Conservation (phyloP, 1,140 invertebrate species). For the Drosophila sproati region DNA sequence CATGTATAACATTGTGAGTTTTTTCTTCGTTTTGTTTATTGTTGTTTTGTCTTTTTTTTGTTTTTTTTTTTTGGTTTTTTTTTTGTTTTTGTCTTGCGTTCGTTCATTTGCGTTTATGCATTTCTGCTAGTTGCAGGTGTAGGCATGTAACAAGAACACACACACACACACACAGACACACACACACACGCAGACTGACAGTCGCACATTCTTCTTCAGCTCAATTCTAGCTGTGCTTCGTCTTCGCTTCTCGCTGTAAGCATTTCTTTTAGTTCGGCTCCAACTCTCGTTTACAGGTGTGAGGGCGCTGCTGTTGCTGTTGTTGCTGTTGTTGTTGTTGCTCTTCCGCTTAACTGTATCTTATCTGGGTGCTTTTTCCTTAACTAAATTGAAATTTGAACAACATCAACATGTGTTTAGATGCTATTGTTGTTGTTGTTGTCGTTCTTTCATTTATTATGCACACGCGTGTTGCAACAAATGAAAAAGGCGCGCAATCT, state of each 20-base stretch:
- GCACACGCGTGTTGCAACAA: slow-evolving; percentile 15
- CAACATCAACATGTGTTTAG: slow-evolving; percentile 38
- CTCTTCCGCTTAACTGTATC: slow-evolving; percentile 42
- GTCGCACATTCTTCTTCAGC: slow-evolving; percentile 32
- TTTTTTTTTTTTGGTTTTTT: slow-evolving; percentile 26
- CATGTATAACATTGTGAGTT: slow-evolving; percentile 52
- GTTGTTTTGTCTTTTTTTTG: slow-evolving; percentile 4
- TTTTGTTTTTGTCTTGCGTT: slow-evolving; percentile 34
- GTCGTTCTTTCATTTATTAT: slow-evolving; percentile 10
- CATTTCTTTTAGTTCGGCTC: slow-evolving; percentile 1
- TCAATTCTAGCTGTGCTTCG: slow-evolving; percentile 27
- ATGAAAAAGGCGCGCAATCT: slow-evolving; percentile 40
- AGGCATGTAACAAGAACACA: slow-evolving; percentile 26
- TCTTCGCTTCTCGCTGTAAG: slow-evolving; percentile 12
- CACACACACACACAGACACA: slow-evolving; percentile 3
- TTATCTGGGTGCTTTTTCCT: slow-evolving; percentile 37
- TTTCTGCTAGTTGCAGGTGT: slow-evolving; percentile 17
- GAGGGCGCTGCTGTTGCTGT: not conserved
- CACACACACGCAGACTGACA: slow-evolving; percentile 3
- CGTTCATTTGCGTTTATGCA: slow-evolving; percentile 32
- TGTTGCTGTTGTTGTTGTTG: not conserved
- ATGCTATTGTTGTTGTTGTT: slow-evolving; percentile 2
- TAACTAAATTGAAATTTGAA: slow-evolving; percentile 43
- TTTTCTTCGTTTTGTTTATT: not conserved
- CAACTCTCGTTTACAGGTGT: slow-evolving; percentile 5